A percentile compares a stretch with the other conserved stretches of the same genome.
Evolutionary conservation across 37 sponge, comb jelly and placozoan species (phyloP).

Genomic region (Eunapius fragilis): DNA sequence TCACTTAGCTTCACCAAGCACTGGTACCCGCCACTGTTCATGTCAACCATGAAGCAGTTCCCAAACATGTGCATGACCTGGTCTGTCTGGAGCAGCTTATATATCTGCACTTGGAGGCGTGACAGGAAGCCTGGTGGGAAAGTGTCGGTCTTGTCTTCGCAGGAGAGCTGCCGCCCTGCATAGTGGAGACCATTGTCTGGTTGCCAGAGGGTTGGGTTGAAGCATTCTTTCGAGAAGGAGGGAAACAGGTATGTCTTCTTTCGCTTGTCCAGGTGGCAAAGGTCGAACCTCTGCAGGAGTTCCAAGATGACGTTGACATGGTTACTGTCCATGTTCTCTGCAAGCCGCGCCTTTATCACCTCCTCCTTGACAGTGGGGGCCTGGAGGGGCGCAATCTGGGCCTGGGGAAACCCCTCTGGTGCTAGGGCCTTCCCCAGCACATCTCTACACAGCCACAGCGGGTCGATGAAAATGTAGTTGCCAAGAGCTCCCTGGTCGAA

Average conservation of each 20-base stretch:
- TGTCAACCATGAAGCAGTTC: conserved; percentile 53
- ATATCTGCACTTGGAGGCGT: conserved; percentile 61
- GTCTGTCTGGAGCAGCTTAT: conserved; percentile 1
- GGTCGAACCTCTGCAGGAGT: conserved; percentile 63
- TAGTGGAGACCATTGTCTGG: conserved; percentile 12
- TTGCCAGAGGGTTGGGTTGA: conserved; percentile 44
- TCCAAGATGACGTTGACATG: conserved; percentile 47
- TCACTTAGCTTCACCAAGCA: conserved; percentile 22
- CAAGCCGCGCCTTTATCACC: conserved; percentile 17
- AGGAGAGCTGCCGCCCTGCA: conserved; percentile 44
- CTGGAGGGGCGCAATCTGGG: conserved; percentile 24
- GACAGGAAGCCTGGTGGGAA: conserved; percentile 78
- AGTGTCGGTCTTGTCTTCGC: conserved; percentile 50
- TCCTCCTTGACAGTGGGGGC: conserved; percentile 42
- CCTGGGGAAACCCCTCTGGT: conserved; percentile 46
- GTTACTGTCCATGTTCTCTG: conserved; percentile 22
- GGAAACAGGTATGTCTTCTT: conserved; percentile 50
- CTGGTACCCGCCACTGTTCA: conserved; percentile 17
- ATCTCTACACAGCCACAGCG: conserved; percentile 76
- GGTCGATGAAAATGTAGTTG: conserved; percentile 65
- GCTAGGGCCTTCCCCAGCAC: conserved; percentile 77
- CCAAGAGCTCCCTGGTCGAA: conserved; percentile 52
- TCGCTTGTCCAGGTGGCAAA: conserved; percentile 41
- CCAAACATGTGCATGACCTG: conserved; percentile 24
- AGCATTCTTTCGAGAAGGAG: conserved; percentile 10